These are phyloP conservation scores for Phataginus tricuspis DNA, from an alignment of 2,797 vertebrate species.

Conservation along the genomic window DNA sequence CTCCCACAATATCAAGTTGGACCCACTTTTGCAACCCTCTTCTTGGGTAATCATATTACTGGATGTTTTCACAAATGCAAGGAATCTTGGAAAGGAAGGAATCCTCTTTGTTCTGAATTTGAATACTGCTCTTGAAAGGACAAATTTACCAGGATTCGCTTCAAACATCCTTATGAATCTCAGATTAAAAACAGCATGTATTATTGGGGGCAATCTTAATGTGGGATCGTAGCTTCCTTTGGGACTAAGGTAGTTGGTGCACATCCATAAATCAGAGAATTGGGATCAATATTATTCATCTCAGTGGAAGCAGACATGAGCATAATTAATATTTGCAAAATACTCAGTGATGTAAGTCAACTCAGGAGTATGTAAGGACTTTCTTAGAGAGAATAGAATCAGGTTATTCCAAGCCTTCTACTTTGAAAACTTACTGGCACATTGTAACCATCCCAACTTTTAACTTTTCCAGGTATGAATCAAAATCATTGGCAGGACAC, in stretches of 20 bases:
- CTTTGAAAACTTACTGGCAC: conserved; percentile 57
- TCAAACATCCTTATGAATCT: neutral
- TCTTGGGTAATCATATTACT: neutral
- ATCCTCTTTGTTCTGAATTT: neutral
- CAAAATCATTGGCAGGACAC: conserved; percentile 45
- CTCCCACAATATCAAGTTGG: neutral
- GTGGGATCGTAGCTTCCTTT: neutral
- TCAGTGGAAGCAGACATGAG: neutral
- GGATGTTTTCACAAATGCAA: neutral
- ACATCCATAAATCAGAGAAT: neutral
- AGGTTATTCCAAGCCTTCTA: neutral
- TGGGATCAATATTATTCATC: neutral
- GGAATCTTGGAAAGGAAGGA: neutral
- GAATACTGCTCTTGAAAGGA: neutral
- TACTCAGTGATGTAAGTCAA: conserved; percentile 28
- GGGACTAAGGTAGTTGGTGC: neutral
- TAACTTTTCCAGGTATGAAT: conserved; percentile 58
- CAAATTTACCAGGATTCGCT: neutral
- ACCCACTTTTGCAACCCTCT: neutral
- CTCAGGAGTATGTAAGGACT: neutral
- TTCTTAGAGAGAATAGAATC: conserved; percentile 21
- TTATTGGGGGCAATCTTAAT: neutral
- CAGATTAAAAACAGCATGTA: neutral
- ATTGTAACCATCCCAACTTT: conserved; percentile 38
- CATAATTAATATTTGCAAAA: conserved; percentile 43